These are phyloP conservation scores for Phaedon cochleariae DNA, from an alignment of 2,888 invertebrate species.

Conservation along the genomic window DNA sequence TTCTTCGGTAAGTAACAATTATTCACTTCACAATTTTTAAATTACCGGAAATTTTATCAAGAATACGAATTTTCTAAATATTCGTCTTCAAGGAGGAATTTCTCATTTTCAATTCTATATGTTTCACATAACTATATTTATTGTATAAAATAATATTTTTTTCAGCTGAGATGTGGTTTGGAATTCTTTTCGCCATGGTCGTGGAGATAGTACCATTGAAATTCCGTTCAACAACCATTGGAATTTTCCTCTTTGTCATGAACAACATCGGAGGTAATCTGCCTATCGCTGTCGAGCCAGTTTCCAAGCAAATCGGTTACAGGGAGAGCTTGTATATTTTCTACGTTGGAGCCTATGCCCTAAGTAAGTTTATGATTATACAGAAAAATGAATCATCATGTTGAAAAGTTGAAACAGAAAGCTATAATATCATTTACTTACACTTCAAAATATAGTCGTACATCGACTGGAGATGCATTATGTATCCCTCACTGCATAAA, in stretches of 20 bases:
- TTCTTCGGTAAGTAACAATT: conserved; percentile 86
- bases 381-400: too few relatives aligned
- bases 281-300: conserved; percentile 87
- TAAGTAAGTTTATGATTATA: conserved; percentile 72
- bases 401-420: background rate
- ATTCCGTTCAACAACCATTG: conserved; percentile 84
- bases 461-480: too few relatives aligned
- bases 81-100: too few relatives aligned
- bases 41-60: too few relatives aligned
- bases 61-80: too few relatives aligned
- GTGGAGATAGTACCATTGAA: conserved; percentile 87
- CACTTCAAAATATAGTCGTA: too few relatives aligned
- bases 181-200: conserved; percentile 88
- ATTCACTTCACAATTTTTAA: too few relatives aligned
- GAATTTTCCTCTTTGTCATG: conserved; percentile 90
- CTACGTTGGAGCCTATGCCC: conserved; percentile 86
- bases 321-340: conserved; percentile 86
- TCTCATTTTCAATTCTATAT: too few relatives aligned
- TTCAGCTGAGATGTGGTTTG: conserved; percentile 94
- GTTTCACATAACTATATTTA: too few relatives aligned
- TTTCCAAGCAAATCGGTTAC: conserved; percentile 82
- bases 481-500: too few relatives aligned
- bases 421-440: too few relatives aligned
- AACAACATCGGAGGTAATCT: conserved; percentile 92
- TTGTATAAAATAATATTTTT: too few relatives aligned